phyloP scores from a whole-genome alignment of 2,797 vertebrate genomes.

The Pangasius sanitwongsei region DNA sequence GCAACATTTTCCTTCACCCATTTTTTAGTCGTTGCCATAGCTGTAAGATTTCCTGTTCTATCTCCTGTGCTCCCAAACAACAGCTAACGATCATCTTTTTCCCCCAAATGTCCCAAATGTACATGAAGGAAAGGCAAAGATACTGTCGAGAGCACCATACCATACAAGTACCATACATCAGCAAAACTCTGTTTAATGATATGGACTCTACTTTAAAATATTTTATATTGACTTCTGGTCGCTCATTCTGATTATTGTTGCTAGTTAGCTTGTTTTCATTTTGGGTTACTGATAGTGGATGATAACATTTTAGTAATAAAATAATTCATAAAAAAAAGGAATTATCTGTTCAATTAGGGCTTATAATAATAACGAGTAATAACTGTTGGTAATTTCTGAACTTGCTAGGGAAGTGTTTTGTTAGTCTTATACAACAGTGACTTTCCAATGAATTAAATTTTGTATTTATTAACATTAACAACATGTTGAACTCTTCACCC shows the following conservation, averaged over 20 bases:
- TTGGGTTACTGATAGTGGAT: background rate
- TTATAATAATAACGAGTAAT: too few species aligned
- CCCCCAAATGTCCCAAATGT: background rate
- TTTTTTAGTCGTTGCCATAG: background rate
- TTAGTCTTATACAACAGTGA: background rate
- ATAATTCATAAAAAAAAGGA: background rate
- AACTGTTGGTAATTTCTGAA: background rate
- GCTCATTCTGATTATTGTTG: background rate
- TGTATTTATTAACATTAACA: background rate
- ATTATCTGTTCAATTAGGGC: too few species aligned
- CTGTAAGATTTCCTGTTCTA: background rate
- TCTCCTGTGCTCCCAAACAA: background rate
- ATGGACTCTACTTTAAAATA: background rate
- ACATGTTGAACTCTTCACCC: background rate
- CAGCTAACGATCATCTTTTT: background rate
- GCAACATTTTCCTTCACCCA: background rate
- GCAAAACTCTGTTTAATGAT: background rate
- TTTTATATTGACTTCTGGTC: background rate
- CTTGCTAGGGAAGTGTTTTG: background rate
- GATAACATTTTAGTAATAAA: background rate
- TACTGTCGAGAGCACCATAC: background rate
- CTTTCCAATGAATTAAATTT: background rate
- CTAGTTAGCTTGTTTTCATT: background rate
- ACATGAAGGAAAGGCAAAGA: background rate
- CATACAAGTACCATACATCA: background rate